Evolutionary conservation across 2,888 invertebrate genomes (phyloP), one percentile per base, ranked within the genome.

Genomic region (Platycnemis pennipes): DNA sequence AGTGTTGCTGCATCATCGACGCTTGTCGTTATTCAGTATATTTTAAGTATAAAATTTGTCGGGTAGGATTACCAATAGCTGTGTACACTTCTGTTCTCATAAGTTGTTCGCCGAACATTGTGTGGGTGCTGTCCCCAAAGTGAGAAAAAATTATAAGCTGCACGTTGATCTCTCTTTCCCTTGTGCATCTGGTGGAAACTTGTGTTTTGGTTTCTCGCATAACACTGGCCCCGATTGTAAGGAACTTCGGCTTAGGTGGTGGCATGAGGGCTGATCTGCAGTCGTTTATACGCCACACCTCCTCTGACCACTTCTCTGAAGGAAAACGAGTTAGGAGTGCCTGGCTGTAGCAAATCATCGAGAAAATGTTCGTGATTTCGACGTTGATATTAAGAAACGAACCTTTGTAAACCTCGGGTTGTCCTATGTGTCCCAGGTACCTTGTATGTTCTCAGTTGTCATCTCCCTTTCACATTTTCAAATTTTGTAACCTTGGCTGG

Each of bases 281-380:
- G 96, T 97, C 98, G 96, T 98, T 98, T 96, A 98, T 98, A 96
- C 97, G 98, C 96, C 98, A 98, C 97, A 98, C 98, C 95, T 98
- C 98, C 95, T 98, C 98, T 95, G 98, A 98, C 95, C 98, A 98
- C 96, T 98, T 98, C 96, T 98, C 98, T 97, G 98, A 98, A 91
- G 44, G 91, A 91, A 91, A 91, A 91, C 91, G 44, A n/a, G 63
- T 63, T 91, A 69, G 91, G 69, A 91, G 63, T 63, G 44, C 44
- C n/a, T 63, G 63, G 56, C 91, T 63, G 91, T 91, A 91, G 91
- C 91, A 63, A 63, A 69, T 91, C n/a, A 7, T 69, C 42, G 44
- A 94, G 44, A 37, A 42, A 56, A 42, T 94, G 44, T 42, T n/a
- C 37, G 37, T 87, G 49, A 87, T 86, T 49, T 94, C 94, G 31